These are phyloP conservation scores for Drosophila mayri DNA, from an alignment of 1,140 invertebrate species.

Conservation along the genomic window DNA sequence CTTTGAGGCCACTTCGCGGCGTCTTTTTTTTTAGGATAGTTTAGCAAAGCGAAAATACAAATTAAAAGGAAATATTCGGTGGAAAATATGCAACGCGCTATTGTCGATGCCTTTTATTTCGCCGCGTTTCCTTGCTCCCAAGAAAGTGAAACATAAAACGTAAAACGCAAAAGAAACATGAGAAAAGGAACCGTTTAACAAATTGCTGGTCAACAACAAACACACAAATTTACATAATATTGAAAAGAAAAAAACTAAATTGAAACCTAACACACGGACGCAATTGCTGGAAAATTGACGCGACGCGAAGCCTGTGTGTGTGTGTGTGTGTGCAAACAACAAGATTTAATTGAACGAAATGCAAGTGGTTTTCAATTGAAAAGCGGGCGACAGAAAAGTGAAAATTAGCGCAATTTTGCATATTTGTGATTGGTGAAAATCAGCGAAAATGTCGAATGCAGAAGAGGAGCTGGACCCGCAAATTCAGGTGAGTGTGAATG, in stretches of 20 bases:
- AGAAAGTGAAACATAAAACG: conserved; percentile 25
- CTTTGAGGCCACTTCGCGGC: conserved; percentile 16
- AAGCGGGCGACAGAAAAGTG: conserved; percentile 51
- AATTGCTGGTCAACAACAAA: conserved; percentile 49
- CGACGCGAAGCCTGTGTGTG: conserved; percentile 2
- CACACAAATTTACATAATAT: conserved; percentile 66
- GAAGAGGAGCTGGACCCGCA: conserved; percentile 86
- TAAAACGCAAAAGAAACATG: not conserved
- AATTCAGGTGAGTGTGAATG: conserved; percentile 86
- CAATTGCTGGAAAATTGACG: conserved; percentile 28
- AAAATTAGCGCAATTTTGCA: conserved; percentile 38
- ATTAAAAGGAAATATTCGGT: conserved; percentile 16
- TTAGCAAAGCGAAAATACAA: conserved; percentile 39
- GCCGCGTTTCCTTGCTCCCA: conserved; percentile 8
- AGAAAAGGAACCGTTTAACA: conserved; percentile 41
- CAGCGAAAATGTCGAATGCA: conserved; percentile 66
- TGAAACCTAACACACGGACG: conserved; percentile 8
- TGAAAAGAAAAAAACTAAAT: conserved; percentile 18
- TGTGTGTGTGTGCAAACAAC: conserved; percentile 19
- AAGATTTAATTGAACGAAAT: conserved; percentile 40
- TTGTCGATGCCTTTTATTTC: conserved; percentile 22
- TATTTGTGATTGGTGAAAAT: conserved; percentile 32
- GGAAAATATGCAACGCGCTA: conserved; percentile 16
- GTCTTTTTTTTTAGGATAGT: conserved; percentile 56
- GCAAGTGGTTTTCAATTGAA: conserved; percentile 49